Conservation (phyloP, 2,888 invertebrate genomes). For the Sericinus montela region DNA sequence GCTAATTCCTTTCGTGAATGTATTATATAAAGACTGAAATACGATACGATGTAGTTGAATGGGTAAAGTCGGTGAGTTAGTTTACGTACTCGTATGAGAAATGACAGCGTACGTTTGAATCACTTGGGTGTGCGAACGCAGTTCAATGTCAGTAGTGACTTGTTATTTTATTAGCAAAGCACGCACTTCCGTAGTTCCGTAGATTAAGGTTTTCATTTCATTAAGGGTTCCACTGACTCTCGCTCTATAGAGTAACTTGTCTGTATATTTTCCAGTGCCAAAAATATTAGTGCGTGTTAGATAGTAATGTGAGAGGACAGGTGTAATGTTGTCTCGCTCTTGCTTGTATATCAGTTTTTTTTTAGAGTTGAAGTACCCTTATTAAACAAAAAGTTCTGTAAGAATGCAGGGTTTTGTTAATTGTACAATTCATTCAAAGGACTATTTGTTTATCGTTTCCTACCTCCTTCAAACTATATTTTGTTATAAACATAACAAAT, state of each 20-base stretch:
- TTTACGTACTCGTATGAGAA: not conserved
- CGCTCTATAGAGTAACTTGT: not conserved
- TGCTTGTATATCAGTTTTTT: not conserved
- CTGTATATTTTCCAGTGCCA: constrained; percentile 15
- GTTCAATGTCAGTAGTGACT: not conserved
- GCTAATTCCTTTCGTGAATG: not conserved
- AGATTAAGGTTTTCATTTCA: constrained; percentile 3
- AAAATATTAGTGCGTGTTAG: constrained; percentile 1
- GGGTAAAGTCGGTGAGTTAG: not conserved
- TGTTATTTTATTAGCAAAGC: not conserved
- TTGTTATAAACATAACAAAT: too few species aligned
- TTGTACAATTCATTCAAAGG: too few species aligned
- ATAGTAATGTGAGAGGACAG: not conserved
- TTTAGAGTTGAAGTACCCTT: too few species aligned
- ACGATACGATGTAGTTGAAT: constrained; percentile 1
- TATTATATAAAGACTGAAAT: constrained; percentile 14
- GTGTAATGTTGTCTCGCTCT: not conserved
- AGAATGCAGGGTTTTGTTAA: too few species aligned
- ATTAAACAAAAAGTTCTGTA: too few species aligned
- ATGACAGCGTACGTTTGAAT: not conserved
- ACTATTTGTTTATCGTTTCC: too few species aligned
- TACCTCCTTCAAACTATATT: too few species aligned
- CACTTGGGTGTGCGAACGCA: not conserved
- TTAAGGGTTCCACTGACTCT: too few species aligned
- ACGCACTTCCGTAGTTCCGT: constrained; percentile 1